Base-by-base conservation (phyloP, 2,888 invertebrate genomes). In the Phyto melanocephala region DNA sequence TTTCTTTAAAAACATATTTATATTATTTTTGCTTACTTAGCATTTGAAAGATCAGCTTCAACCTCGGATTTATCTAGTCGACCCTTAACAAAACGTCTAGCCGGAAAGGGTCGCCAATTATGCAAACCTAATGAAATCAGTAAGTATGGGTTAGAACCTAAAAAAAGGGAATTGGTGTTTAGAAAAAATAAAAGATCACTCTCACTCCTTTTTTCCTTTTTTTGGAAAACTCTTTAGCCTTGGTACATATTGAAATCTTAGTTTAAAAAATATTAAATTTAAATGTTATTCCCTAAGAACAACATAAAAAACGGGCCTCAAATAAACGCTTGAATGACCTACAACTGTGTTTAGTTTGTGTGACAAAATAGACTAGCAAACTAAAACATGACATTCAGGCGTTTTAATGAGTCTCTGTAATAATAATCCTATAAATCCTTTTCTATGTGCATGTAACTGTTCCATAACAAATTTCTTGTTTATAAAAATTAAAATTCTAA, bases 101-200 rank as follows among this genome's bases (percentile, higher is more conserved):
- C 60, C 75, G 86, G 90, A 84, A 85, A 84, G 79, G 93, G 93
- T 80, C 93, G 94, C 2, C 87, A 89, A 42, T 91, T 92, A 87
- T 92, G 93, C 86, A 93, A 93, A 87, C 94, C 94, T 87, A 94
- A 94, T 92, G 93, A 93, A 91, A 91, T 92, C 89, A 90, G 93
- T 93, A 91, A 91, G 92, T 91, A 90, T 82, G 37, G 54, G 56
- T 58, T n/a, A 47, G 2, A 58, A 4, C 20, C 22, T 17, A 47
- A 35, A 24, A 6, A 28, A 28, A n/a, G 24, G 60, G 50, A 47
- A 52, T 54, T 42, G 35, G 8, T 60, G 37, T 20, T 50, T 58
- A 35, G 6, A 22, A 42, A 28, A 3, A 28, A 50, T 17, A 56
- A n/a, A n/a, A 40, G 50, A 71, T 67, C 75, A 68, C 80, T 72